A percentile compares a stretch with the other conserved stretches of the same genome.
Evolutionary conservation across 2,888 invertebrate species (phyloP).

Genomic region (Acanthopleura granulata): DNA sequence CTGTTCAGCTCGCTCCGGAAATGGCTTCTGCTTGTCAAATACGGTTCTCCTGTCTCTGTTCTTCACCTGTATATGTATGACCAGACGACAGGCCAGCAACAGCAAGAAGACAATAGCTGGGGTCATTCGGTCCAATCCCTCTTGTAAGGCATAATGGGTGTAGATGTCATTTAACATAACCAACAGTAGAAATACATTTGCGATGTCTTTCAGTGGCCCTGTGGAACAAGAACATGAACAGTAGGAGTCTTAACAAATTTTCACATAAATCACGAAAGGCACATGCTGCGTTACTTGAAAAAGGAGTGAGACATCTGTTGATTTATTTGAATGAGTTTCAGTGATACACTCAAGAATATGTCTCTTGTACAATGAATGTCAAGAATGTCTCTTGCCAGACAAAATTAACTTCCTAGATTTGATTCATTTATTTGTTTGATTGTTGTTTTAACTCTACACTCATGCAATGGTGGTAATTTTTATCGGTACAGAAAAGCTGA

Average conservation of each 20-base stretch:
- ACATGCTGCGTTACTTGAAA: too few relatives aligned
- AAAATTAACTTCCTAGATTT: too few relatives aligned
- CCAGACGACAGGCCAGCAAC: conserved; percentile 66
- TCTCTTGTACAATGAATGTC: not conserved
- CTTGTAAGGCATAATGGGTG: conserved; percentile 73
- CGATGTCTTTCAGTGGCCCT: conserved; percentile 92
- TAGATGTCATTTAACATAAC: conserved; percentile 92
- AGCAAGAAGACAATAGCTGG: conserved; percentile 68
- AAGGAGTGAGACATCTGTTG: not conserved
- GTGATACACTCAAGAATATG: not conserved
- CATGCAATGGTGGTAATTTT: too few relatives aligned
- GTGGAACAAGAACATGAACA: conserved; percentile 36
- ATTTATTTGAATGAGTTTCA: not conserved
- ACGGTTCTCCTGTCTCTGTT: conserved; percentile 32
- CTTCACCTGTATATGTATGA: conserved; percentile 64
- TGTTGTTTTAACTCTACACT: too few relatives aligned
- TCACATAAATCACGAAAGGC: too few relatives aligned
- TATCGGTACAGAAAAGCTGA: too few relatives aligned
- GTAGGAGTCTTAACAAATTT: too few relatives aligned
- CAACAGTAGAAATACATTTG: conserved; percentile 85
- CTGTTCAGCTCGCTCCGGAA: not conserved
- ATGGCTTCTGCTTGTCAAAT: not conserved
- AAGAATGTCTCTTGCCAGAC: too few relatives aligned
- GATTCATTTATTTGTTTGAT: too few relatives aligned
- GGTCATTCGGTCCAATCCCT: conserved; percentile 67